phyloP scores from a whole-genome alignment of 1,140 invertebrate genomes.

The Amyelois transitella region DNA sequence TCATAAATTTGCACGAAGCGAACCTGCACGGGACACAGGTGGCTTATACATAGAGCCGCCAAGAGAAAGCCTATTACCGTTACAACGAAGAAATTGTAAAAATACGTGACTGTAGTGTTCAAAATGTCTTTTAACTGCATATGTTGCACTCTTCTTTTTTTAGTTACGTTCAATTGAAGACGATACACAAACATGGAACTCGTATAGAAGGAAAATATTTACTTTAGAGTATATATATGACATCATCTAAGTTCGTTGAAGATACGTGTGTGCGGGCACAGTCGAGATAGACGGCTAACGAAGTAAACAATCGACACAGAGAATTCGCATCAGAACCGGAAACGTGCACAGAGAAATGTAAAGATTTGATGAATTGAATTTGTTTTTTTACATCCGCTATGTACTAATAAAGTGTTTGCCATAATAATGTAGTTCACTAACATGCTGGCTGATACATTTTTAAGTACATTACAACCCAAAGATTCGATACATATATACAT shows the following conservation, averaged over 20 bases:
- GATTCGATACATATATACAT: too few species aligned
- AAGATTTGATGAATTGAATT: conserved; percentile 60
- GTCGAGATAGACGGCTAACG: conserved; percentile 54
- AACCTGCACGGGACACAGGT: conserved; percentile 56
- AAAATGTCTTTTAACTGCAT: background rate
- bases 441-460: too few species aligned
- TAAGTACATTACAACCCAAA: too few species aligned
- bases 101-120: conserved; percentile 19
- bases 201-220: conserved; percentile 15
- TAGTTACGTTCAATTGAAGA: background rate
- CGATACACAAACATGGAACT: conserved; percentile 4
- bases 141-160: background rate
- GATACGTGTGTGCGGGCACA: conserved; percentile 36
- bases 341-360: conserved; percentile 29
- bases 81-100: conserved; percentile 29
- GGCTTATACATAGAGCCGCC: conserved; percentile 44
- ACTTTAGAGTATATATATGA: conserved; percentile 25
- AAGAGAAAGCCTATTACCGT: conserved; percentile 35
- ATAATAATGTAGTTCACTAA: too few species aligned
- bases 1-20: conserved; percentile 67
- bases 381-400: conserved; percentile 45
- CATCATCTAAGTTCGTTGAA: conserved; percentile 40
- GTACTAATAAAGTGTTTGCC: too few species aligned
- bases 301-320: conserved; percentile 66
- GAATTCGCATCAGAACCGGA: conserved; percentile 39